phyloP scores from a whole-genome alignment of 2,797 vertebrate genomes.

The Pantherophis vulpinus region DNA sequence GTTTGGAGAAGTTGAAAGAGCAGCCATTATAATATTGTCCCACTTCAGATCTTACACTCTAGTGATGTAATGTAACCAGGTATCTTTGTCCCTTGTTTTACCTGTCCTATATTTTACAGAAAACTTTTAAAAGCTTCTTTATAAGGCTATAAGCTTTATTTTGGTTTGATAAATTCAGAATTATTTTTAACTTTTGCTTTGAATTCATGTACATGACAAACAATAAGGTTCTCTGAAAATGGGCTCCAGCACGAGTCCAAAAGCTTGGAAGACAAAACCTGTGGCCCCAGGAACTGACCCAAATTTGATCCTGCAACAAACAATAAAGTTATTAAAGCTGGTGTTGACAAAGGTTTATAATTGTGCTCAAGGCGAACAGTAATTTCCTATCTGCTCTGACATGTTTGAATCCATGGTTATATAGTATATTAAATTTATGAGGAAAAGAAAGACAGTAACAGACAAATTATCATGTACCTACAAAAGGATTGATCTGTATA shows the following conservation, averaged over 20 bases:
- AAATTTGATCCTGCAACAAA: no score
- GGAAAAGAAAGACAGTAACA: no score
- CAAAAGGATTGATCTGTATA: no score
- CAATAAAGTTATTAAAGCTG: neutral
- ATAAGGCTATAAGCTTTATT: neutral
- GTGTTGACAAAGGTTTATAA: neutral
- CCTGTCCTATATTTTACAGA: neutral
- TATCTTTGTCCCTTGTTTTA: neutral
- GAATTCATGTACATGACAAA: neutral
- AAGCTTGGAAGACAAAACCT: no score
- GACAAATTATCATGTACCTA: no score
- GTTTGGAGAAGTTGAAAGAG: neutral
- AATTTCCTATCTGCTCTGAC: accelerated
- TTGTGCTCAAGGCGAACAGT: accelerated
- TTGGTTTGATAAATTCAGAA: neutral
- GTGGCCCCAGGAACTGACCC: no score
- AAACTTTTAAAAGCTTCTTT: neutral
- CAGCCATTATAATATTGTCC: neutral
- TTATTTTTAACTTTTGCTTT: neutral
- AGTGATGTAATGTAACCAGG: no score
- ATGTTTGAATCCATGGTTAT: neutral
- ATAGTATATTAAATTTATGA: no score
- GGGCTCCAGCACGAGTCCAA: no score
- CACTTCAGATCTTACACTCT: no score
- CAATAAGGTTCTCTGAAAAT: accelerated